Percentiles rank a stretch among this genome's conserved stretches.
phyloP scores from a whole-genome alignment of 2,888 invertebrate species.

The Nomada ferruginata region DNA sequence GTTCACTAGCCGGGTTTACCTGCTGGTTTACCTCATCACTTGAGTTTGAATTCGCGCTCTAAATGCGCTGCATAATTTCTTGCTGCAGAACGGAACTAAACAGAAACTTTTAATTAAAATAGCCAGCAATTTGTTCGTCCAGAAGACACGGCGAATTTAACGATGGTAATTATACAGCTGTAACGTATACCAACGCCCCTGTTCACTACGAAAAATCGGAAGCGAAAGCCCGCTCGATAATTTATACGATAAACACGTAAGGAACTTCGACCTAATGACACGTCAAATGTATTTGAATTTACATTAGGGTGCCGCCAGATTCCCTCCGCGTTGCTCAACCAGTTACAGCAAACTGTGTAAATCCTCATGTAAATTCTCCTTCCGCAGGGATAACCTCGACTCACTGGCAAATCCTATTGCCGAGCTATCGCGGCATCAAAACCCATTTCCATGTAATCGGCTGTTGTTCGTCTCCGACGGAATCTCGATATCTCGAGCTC shows the following conservation, averaged over 20 bases:
- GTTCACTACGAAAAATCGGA: background rate
- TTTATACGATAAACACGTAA: background rate
- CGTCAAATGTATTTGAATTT: slow-evolving; percentile 61
- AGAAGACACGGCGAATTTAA: slow-evolving; percentile 46
- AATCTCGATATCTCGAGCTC: slow-evolving; percentile 39
- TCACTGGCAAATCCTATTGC: slow-evolving; percentile 68
- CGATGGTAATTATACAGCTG: slow-evolving; percentile 38
- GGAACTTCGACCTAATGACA: slow-evolving; percentile 35
- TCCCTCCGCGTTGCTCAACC: slow-evolving; percentile 27
- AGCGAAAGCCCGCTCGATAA: background rate
- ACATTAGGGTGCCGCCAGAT: slow-evolving; percentile 22
- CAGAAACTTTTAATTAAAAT: slow-evolving; percentile 61
- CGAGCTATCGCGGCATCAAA: slow-evolving; percentile 62
- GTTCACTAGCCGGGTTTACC: slow-evolving; percentile 66
- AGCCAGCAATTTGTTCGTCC: slow-evolving; percentile 37
- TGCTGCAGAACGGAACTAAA: slow-evolving; percentile 38
- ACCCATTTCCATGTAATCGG: slow-evolving; percentile 70
- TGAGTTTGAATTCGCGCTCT: slow-evolving; percentile 65
- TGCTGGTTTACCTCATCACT: slow-evolving; percentile 64
- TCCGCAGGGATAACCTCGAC: slow-evolving; percentile 63
- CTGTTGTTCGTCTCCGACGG: slow-evolving; percentile 58
- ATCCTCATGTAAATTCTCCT: slow-evolving; percentile 72
- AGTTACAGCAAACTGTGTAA: slow-evolving; percentile 56
- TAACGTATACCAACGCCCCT: slow-evolving; percentile 15
- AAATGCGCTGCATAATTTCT: slow-evolving; percentile 50